These are phyloP conservation scores for Delphinapterus leucas DNA, from an alignment of 2,113 vertebrate genomes.

Conservation along the genomic window DNA sequence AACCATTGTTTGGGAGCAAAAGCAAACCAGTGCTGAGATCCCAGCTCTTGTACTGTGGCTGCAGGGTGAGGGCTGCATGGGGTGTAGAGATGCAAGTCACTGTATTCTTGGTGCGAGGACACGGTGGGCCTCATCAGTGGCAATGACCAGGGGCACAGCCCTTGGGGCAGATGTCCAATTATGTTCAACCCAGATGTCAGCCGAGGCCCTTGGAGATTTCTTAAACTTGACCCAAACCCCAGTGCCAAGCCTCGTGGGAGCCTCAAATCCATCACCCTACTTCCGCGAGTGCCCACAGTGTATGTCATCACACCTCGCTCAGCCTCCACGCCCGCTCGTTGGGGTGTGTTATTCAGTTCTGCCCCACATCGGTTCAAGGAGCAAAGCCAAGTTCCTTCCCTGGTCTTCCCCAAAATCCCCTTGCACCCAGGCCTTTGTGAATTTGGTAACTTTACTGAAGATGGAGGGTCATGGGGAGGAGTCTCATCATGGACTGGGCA, in stretches of 20 bases:
- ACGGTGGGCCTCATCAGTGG: not conserved
- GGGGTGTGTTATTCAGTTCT: not conserved
- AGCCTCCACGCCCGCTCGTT: not conserved
- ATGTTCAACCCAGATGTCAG: not conserved
- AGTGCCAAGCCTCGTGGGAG: not conserved
- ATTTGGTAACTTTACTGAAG: not conserved
- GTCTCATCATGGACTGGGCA: not conserved
- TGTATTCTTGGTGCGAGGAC: not conserved
- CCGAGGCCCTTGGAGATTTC: not conserved
- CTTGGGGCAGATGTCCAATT: not conserved
- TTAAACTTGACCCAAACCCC: not conserved
- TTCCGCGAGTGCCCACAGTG: rapidly evolving
- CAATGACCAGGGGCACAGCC: not conserved
- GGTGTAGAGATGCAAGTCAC: rapidly evolving
- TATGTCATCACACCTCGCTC: rapidly evolving
- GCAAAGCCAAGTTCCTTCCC: not conserved
- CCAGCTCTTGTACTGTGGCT: not conserved
- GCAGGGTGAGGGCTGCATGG: not conserved
- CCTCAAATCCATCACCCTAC: not conserved
- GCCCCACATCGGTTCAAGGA: not conserved
- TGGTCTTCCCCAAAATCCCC: not conserved
- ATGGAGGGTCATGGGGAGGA: not conserved
- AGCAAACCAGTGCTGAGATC: not conserved
- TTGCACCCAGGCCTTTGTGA: not conserved
- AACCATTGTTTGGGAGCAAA: not conserved